Evolutionary conservation across 2,888 invertebrate species (phyloP), one percentile per base, ranked within the genome.

Genomic region (Brachyptera putata): DNA sequence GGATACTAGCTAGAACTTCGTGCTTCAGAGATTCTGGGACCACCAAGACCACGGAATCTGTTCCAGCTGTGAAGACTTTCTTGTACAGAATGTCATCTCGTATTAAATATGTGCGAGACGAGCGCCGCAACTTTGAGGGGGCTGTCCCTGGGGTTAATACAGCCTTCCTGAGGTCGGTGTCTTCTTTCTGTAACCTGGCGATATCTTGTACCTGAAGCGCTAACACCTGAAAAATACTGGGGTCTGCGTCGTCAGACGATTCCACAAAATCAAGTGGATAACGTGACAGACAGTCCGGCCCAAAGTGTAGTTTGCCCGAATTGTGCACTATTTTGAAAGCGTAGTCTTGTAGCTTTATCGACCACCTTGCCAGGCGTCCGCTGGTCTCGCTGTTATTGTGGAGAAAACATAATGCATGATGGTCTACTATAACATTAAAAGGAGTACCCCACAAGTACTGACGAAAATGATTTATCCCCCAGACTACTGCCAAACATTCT

Each of bases 1-100:
- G 67, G 11, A 58, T 56, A 13, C 53, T 16, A 13, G 30, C 14
- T 7, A 68, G 11, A 0, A 68, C 34, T n/a, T 66, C 58, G 1
- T 39, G 46, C 3, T 58, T 18, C n/a, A 66, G 13, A 4, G 34
- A 21, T 0, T 36, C 4, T 1, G 68, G 60, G 1, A 63, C 36
- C 2, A 56, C 64, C 34, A 65, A 18, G 5, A 57, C 16, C 16
- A n/a, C 43, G 13, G 4, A 1, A n/a, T 37, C 26, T 2, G 21
- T 57, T 7, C 11, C 5, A 11, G 22, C 16, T n/a, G 13, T 9
- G 11, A 26, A 18, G 24, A 43, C 41, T 30, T 43, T 57, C 26
- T 5, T 43, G 25, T 41, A 57, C 16, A 57, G 43, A 11, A 57
- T 26, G 1, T 26, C 26, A 2, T 46, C 21, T 26, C 53, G 39